These are phyloP conservation scores for Rhea pennata DNA, from an alignment of 2,113 vertebrate genomes.

Conservation along the genomic window DNA sequence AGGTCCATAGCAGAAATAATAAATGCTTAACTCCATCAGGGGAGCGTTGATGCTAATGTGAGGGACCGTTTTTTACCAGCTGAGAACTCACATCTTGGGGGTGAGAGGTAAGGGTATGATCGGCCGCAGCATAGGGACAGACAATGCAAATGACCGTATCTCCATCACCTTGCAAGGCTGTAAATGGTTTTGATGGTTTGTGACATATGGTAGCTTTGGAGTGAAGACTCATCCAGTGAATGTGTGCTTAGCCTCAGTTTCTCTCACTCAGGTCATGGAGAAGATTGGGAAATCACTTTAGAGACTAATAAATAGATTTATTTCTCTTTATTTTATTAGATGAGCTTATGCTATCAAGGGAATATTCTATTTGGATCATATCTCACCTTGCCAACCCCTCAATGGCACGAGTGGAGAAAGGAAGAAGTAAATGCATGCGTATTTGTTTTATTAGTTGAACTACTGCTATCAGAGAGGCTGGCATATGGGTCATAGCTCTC, in stretches of 20 bases:
- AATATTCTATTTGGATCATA: constrained; percentile 7
- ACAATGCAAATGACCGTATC: fast-evolving
- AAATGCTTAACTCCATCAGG: neutral
- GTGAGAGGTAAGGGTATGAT: neutral
- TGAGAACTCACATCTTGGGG: neutral
- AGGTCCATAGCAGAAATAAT: neutral
- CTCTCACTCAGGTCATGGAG: neutral
- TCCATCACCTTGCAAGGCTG: fast-evolving
- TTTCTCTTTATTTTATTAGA: constrained; percentile 9
- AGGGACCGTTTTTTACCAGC: neutral
- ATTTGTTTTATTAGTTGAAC: neutral
- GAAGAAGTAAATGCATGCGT: neutral
- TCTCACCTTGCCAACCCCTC: neutral
- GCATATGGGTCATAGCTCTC: fast-evolving
- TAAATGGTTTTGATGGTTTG: neutral
- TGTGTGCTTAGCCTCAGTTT: neutral
- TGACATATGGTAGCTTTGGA: fast-evolving
- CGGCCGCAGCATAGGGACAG: neutral
- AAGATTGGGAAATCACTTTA: constrained; percentile 28
- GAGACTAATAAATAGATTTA: constrained; percentile 15
- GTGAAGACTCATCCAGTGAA: neutral
- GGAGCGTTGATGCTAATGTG: fast-evolving
- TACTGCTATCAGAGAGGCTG: neutral
- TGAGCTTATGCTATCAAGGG: neutral
- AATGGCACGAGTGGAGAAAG: neutral